Evolutionary conservation across 2,888 invertebrate species (phyloP), one percentile per base, ranked within the genome.

Genomic region (Lepidonotus clava): DNA sequence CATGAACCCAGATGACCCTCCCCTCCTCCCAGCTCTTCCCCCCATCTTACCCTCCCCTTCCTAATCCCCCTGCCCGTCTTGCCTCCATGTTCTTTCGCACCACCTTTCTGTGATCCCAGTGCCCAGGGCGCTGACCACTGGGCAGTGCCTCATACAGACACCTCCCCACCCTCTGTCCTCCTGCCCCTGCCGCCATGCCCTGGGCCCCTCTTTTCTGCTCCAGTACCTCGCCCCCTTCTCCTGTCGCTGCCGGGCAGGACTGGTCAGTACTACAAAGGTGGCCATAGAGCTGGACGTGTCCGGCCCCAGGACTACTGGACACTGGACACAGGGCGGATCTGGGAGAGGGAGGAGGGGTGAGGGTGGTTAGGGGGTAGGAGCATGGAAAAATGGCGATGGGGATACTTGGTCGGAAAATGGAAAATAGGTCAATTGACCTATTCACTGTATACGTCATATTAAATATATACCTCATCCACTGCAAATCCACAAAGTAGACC

Each of bases 211-310:
- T 38, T 21, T 2, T 6, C 8, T n/a, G 36, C 71, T 36, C 71
- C 18, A 18, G 2, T 11, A 18, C 1, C 8, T 71, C 71, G 32
- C 34, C 66, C 5, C 66, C 34, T 66, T 32, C 66, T 32, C 71
- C 34, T 36, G 36, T 11, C 6, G 24, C 66, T 32, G n/a, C n/a
- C n/a, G n/a, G n/a, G n/a, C n/a, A n/a, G n/a, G n/a, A n/a, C n/a
- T n/a, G n/a, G n/a, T n/a, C n/a, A n/a, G n/a, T n/a, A 61, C 61
- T 61, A 61, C 61, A 61, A 61, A 61, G 61, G 61, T 61, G 28
- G 61, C 61, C 61, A n/a, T 61, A 28, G 61, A 61, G 61, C 28
- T 28, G 61, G 24, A 11, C 61, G 61, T 61, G 61, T 61, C 61
- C 24, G n/a, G n/a, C n/a, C n/a, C n/a, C n/a, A n/a, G n/a, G n/a